A percentile compares a stretch with the other conserved stretches of the same genome.
Evolutionary conservation across 2,888 invertebrate genomes (phyloP).

Genomic region (Bibio marci): DNA sequence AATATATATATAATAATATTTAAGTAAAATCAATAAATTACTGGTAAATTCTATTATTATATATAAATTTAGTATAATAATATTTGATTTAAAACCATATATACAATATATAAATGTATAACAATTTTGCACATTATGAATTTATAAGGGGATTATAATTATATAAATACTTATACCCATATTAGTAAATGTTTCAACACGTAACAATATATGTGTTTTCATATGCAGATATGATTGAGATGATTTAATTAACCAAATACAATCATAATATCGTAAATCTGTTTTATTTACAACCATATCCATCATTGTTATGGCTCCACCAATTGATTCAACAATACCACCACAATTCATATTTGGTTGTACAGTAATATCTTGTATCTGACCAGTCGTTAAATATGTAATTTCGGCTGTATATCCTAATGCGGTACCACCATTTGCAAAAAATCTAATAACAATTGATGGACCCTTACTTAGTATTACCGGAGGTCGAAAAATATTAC

Average conservation of each 20-base stretch:
- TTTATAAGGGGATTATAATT: no score
- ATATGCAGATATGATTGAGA: conserved; percentile 42
- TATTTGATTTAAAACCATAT: no score
- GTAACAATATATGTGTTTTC: conserved; percentile 47
- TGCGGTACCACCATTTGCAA: conserved; percentile 50
- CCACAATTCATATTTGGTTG: conserved; percentile 38
- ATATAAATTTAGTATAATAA: no score
- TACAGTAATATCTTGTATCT: neutral
- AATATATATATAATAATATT: no score
- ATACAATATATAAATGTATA: no score
- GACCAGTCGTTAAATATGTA: conserved; percentile 8
- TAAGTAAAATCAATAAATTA: no score
- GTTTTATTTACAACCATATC: conserved; percentile 43
- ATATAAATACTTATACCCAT: conserved; percentile 32
- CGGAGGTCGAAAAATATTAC: conserved; percentile 49
- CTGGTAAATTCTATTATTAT: no score
- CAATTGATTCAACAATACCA: conserved; percentile 49
- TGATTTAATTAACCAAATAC: conserved; percentile 53
- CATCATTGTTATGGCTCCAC: conserved; percentile 60
- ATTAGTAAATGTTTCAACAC: conserved; percentile 38
- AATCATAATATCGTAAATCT: conserved; percentile 42
- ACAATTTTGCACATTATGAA: no score
- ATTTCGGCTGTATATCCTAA: conserved; percentile 47
- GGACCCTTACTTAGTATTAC: conserved; percentile 46
- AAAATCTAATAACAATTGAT: conserved; percentile 43